Evolutionary conservation across 2,797 vertebrate genomes (phyloP).

Genomic region (Falco naumanni): DNA sequence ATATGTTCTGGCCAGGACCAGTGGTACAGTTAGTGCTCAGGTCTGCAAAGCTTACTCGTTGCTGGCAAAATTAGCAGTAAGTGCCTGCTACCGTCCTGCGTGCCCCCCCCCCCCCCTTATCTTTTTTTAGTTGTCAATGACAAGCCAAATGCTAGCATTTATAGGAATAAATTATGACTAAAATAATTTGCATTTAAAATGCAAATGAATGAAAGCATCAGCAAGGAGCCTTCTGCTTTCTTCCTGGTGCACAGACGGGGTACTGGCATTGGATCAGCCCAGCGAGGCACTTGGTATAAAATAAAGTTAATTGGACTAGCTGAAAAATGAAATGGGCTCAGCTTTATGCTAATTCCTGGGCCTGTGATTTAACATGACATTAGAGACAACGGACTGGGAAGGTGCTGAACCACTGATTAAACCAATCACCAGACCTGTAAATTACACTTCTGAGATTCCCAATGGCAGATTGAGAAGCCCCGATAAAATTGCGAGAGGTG

Average conservation of each 20-base stretch:
- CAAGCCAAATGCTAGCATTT: slow-evolving; percentile 53
- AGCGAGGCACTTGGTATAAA: not conserved
- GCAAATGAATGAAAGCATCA: slow-evolving; percentile 52
- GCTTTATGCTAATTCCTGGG: slow-evolving; percentile 39
- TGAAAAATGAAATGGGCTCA: slow-evolving; percentile 46
- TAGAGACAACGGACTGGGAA: not conserved
- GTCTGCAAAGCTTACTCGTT: not conserved
- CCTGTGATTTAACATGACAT: slow-evolving; percentile 35
- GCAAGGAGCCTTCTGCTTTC: slow-evolving; percentile 49
- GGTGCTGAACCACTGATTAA: slow-evolving; percentile 50
- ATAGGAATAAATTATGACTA: slow-evolving; percentile 50
- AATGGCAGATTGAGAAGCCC: slow-evolving; percentile 26
- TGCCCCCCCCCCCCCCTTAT: not conserved
- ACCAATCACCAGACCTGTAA: slow-evolving; percentile 32
- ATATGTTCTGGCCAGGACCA: not conserved
- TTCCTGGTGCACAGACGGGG: not conserved
- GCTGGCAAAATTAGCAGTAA: slow-evolving; percentile 6
- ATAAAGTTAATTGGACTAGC: slow-evolving; percentile 58
- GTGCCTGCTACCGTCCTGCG: not conserved
- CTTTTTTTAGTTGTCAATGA: slow-evolving; percentile 39
- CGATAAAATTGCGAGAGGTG: not conserved
- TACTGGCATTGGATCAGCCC: not conserved
- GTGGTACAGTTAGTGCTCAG: not conserved
- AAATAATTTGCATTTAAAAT: slow-evolving; percentile 69
- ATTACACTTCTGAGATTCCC: slow-evolving; percentile 25